These are phyloP conservation scores for Danionella cerebrum DNA, from an alignment of 2,113 vertebrate genomes.

Conservation along the genomic window DNA sequence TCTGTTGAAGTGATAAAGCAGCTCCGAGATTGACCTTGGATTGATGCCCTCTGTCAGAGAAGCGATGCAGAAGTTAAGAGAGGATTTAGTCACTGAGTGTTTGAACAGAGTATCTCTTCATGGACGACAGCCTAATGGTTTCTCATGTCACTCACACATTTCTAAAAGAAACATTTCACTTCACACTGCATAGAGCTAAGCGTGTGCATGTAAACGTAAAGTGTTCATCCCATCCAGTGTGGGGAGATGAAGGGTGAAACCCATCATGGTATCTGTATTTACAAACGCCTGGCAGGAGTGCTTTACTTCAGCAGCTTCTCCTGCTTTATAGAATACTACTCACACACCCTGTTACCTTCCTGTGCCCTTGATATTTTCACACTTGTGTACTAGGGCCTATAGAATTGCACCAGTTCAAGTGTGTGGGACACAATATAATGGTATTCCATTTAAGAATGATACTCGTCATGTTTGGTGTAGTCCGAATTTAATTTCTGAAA, in stretches of 20 bases:
- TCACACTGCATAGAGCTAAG: background rate
- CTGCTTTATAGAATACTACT: background rate
- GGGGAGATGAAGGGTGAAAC: constrained; percentile 57
- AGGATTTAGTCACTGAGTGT: constrained; percentile 56
- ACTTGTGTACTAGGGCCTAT: too few relatives aligned
- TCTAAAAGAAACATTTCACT: background rate
- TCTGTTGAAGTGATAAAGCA: background rate
- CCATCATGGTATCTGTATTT: constrained; percentile 60
- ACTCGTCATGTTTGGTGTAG: too few relatives aligned
- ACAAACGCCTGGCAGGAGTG: constrained; percentile 48
- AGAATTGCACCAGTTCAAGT: background rate
- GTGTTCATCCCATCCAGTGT: constrained; percentile 46
- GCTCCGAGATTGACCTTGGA: background rate
- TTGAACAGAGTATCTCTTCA: constrained; percentile 59
- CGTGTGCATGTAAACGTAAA: background rate
- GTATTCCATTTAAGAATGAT: too few relatives aligned
- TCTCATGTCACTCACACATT: background rate
- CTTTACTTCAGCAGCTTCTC: constrained; percentile 35
- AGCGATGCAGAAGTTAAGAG: constrained; percentile 56
- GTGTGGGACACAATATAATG: background rate
- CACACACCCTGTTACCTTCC: background rate
- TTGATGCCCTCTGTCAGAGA: background rate
- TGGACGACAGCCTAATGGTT: constrained; percentile 44
- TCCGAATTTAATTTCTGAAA: too few relatives aligned
- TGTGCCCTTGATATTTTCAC: background rate